Evolutionary conservation across 2,888 invertebrate genomes (phyloP), one percentile per base, ranked within the genome.

Genomic region (Scaptomyza tumidula): DNA sequence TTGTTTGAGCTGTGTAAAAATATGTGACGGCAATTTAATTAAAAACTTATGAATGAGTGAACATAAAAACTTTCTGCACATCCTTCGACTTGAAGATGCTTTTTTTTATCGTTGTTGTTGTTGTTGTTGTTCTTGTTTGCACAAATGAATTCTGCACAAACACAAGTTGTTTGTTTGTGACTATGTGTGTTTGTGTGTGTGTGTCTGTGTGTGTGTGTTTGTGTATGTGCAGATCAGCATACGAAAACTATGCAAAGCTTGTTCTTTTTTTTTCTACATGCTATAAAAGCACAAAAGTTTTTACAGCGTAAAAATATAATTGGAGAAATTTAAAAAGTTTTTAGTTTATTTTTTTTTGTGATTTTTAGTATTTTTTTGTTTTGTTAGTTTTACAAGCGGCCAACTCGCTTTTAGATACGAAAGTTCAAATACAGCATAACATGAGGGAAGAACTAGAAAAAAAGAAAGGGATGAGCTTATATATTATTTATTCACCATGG

Each of bases 21-120:
- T 86, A 80, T 86, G 84, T 85, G 87, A 88, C 89, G 85, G 75
- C 84, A 85, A 88, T 85, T 85, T 85, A 85, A 85, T 85, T 85
- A 85, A 85, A 85, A 85, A 87, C 84, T 85, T 85, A 85, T 88
- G 84, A 89, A 87, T 89, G 84, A 88, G 76, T 85, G 89, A 87
- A 84, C 89, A 88, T 84, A 79, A 73, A 79, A 86, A 89, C 73
- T 85, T 89, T 69, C 41, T 69, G 70, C 87, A 80, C 89, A 85
- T 88, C 87, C 88, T 88, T 74, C 74, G 84, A 87, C 89, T 86
- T 88, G 71, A 85, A 86, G 81, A 87, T 85, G 87, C 27, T 31
- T 88, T 88, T 88, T 88, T 80, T 84, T 83, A 80, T 88, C 72
- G 10, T 33, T 10, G 33, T 33, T 33, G 33, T 10, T 33, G 84